Evolutionary conservation across 37 sponge, comb jelly and placozoan species (phyloP).

Genomic region (Axinella damicornis): DNA sequence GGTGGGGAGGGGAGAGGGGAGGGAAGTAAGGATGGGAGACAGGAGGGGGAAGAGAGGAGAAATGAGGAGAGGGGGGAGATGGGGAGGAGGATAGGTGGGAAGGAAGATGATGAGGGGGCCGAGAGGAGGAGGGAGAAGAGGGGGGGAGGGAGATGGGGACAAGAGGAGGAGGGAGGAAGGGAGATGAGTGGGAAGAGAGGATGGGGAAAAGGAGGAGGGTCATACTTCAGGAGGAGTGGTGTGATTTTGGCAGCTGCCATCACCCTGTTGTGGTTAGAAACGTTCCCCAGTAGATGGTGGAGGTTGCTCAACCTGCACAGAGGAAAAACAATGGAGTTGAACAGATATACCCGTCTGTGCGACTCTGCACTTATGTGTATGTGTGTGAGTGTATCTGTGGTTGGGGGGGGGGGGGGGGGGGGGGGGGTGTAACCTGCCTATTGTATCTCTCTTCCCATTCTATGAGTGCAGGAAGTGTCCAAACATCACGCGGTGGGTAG

Average conservation of each 20-base stretch:
- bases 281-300: constrained; percentile 50
- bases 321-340: not conserved
- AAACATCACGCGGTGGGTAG: constrained; percentile 76
- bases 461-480: constrained; percentile 81
- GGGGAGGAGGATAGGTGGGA: too few species aligned
- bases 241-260: constrained; percentile 52
- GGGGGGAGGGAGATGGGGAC: not conserved
- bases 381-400: too few species aligned
- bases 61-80: not conserved
- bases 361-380: not conserved
- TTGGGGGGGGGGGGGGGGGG: not conserved
- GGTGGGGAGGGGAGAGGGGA: too few species aligned
- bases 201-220: not conserved
- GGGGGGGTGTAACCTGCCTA: constrained; percentile 56
- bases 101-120: not conserved
- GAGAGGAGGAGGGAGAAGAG: constrained; percentile 3
- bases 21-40: too few species aligned
- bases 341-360: not conserved
- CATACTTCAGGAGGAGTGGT: constrained; percentile 63
- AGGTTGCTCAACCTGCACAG: constrained; percentile 43
- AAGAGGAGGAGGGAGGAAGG: too few species aligned
- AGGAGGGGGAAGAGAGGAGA: too few species aligned
- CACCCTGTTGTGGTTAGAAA: constrained; percentile 61
- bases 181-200: not conserved
- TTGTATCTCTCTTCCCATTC: constrained; percentile 89